Percentiles rank a stretch among this genome's conserved stretches.
These are phyloP conservation scores for Cyclopterus lumpus DNA, from an alignment of 2,797 vertebrate genomes.

Conservation along the genomic window DNA sequence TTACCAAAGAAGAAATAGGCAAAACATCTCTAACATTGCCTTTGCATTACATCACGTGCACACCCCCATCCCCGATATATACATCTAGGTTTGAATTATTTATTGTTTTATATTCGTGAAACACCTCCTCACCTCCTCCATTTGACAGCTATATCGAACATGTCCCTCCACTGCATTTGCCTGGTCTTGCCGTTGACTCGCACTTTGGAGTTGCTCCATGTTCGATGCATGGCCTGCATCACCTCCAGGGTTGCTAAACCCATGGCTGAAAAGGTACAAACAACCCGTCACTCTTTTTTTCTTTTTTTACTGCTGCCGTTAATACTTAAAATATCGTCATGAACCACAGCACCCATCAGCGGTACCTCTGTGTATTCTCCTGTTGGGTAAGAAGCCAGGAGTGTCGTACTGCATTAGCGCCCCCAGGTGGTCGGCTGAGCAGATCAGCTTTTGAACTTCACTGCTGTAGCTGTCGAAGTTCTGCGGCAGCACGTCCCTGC, in stretches of 20 bases:
- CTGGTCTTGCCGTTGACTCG: conserved; percentile 95
- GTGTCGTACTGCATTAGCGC: conserved; percentile 97
- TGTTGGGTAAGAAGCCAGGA: conserved; percentile 94
- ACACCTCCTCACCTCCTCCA: conserved; percentile 91
- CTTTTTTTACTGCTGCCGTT: too few species aligned
- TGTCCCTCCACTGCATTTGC: conserved; percentile 98
- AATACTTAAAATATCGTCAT: too few species aligned
- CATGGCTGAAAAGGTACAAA: conserved; percentile 86
- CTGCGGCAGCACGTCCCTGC: conserved; percentile 94
- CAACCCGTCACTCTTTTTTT: background rate
- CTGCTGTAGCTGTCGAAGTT: conserved; percentile 93
- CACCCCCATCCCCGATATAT: too few species aligned
- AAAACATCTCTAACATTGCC: background rate
- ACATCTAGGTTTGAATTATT: background rate
- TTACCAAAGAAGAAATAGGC: background rate
- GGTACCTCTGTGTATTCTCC: conserved; percentile 95
- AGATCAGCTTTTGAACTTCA: conserved; percentile 93
- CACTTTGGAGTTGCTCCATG: conserved; percentile 97
- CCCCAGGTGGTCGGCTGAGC: conserved; percentile 93
- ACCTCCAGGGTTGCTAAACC: conserved; percentile 95
- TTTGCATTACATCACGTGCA: background rate
- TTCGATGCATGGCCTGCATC: conserved; percentile 96
- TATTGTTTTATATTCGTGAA: background rate
- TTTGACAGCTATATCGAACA: conserved; percentile 98
- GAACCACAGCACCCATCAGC: background rate